Evolutionary conservation across 2,797 vertebrate genomes (phyloP), one percentile per base, ranked within the genome.

Genomic region (Otolemur crassicaudatus): DNA sequence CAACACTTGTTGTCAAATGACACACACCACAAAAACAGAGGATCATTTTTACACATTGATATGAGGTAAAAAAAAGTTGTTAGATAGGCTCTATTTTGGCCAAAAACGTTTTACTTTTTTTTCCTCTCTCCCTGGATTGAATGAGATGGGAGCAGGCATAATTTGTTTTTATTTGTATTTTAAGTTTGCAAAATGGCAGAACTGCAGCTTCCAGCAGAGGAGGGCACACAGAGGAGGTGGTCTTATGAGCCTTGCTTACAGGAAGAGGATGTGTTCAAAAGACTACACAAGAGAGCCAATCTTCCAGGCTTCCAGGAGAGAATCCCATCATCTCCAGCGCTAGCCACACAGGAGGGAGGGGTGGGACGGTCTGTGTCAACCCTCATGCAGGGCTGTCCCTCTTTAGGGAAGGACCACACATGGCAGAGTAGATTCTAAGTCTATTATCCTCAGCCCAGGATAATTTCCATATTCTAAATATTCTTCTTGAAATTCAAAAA

Each of bases 391-490:
- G 29, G 17, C 53, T 17, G 2, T 29, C 37, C 40, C 16, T 77
- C 22, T 79, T 86, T 6, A 58, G 76, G 77, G 77, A 96, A 83
- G 90, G 75, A 83, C 16, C 40, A 94, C n/a, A 61, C 19, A 76
- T 13, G 34, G 29, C 56, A 79, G 61, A 94, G n/a, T 69, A 70
- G 23, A 87, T 56, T 31, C 72, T 60, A 60, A 22, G n/a, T 37
- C 94, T 95, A 43, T 43, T 43, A 43, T 94, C 92, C 93, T 92
- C 83, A 95, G 88, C 67, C 61, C 83, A 25, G 23, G 70, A 81
- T 60, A 73, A 94, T 83, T 93, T 61, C 34, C 75, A 76, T 65
- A 56, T 8, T 87, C 53, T 70, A 46, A 81, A 72, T 63, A 40
- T 34, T 94, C 16, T 43, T 53, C 80, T 91, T 84, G 81, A 53